phyloP scores from a whole-genome alignment of 2,113 vertebrate genomes.

The Mirounga angustirostris region DNA sequence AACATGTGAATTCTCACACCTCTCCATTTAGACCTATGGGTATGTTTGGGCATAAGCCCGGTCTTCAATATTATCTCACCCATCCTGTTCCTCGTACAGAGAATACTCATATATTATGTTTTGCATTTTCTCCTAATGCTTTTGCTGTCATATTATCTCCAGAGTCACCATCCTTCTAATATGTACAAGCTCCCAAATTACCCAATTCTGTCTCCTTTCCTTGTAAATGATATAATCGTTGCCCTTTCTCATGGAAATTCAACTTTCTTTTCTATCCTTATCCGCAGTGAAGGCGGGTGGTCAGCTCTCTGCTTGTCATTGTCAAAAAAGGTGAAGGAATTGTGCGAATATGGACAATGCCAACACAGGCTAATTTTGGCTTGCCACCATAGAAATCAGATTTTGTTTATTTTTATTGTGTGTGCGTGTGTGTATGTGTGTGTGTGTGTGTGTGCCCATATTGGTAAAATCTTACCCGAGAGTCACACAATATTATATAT shows the following conservation, averaged over 20 bases:
- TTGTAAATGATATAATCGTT: not conserved
- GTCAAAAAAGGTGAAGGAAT: not conserved
- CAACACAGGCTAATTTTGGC: not conserved
- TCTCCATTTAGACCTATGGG: not conserved
- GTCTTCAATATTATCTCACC: not conserved
- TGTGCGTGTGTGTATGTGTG: not conserved
- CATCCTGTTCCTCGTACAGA: not conserved
- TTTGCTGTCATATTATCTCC: not conserved
- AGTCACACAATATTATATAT: not conserved
- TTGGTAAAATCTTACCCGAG: not conserved
- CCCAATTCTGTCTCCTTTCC: not conserved
- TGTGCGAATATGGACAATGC: not conserved
- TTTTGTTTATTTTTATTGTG: not conserved
- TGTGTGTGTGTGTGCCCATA: rapidly evolving
- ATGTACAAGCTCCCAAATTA: not conserved
- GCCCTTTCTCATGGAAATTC: not conserved
- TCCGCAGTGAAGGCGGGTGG: not conserved
- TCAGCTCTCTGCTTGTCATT: not conserved
- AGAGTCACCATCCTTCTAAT: not conserved
- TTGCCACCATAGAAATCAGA: not conserved
- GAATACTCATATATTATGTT: not conserved
- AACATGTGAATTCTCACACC: not conserved
- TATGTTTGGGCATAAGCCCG: not conserved
- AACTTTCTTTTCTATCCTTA: not conserved
- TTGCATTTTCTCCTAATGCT: not conserved